A percentile compares a stretch with the other conserved stretches of the same genome.
phyloP scores from a whole-genome alignment of 2,797 vertebrate species.

The Holocentrus rufus region DNA sequence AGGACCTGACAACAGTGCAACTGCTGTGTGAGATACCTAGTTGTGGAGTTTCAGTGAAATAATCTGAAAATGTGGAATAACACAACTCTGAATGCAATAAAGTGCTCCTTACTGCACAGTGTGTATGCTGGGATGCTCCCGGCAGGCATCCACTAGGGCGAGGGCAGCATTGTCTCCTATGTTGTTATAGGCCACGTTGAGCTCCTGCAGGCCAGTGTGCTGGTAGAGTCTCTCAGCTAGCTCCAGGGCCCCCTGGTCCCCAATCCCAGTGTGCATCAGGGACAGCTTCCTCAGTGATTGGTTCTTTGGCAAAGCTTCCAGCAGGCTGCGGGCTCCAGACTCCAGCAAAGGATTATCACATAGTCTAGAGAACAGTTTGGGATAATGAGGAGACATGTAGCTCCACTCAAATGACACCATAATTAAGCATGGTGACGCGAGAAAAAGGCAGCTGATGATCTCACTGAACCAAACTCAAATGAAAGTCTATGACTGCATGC shows the following conservation, averaged over 20 bases:
- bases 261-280: slow-evolving; percentile 90
- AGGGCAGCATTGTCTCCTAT: slow-evolving; percentile 88
- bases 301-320: slow-evolving; percentile 87
- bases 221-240: slow-evolving; percentile 82
- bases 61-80: neutral
- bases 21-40: neutral
- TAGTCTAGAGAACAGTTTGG: slow-evolving; percentile 51
- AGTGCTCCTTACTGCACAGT: slow-evolving; percentile 89
- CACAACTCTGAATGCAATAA: neutral
- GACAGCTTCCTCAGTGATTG: slow-evolving; percentile 85
- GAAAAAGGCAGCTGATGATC: no score
- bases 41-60: neutral
- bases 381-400: neutral
- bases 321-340: slow-evolving; percentile 80
- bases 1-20: no score
- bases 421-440: no score
- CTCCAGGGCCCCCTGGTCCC: slow-evolving; percentile 82
- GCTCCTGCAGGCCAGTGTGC: slow-evolving; percentile 86
- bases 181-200: slow-evolving; percentile 94
- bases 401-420: no score
- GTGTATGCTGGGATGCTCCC: slow-evolving; percentile 86
- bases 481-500: no score
- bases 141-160: slow-evolving; percentile 87
- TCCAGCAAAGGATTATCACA: slow-evolving; percentile 89
- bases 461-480: no score